phyloP scores from a whole-genome alignment of 2,113 vertebrate species.

The Notiomystis cincta region DNA sequence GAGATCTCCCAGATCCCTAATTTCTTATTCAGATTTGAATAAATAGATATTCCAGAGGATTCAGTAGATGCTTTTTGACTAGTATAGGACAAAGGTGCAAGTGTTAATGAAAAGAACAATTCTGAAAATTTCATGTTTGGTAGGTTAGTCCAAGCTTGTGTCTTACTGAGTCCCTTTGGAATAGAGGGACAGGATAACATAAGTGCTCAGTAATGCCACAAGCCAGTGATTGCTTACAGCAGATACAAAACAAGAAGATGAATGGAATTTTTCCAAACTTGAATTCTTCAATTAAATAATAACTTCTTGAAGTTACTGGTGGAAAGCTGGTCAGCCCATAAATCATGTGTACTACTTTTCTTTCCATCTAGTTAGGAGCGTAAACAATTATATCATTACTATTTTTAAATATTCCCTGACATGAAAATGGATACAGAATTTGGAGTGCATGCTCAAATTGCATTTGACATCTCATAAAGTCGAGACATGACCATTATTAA shows the following conservation, averaged over 20 bases:
- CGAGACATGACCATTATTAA: background rate
- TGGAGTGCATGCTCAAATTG: background rate
- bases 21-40: background rate
- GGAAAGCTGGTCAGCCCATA: background rate
- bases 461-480: background rate
- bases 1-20: background rate
- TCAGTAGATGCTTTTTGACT: background rate
- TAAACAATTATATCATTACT: background rate
- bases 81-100: background rate
- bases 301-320: background rate
- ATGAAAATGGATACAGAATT: background rate
- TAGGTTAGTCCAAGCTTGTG: background rate
- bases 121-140: background rate
- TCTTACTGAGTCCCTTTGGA: background rate
- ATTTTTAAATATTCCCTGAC: background rate
- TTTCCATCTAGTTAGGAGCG: background rate
- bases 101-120: background rate
- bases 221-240: background rate
- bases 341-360: background rate
- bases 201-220: background rate
- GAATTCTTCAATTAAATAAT: background rate
- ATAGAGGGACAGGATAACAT: background rate
- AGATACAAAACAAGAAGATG: background rate
- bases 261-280: background rate
- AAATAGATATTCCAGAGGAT: background rate